These are phyloP conservation scores for Sander vitreus DNA, from an alignment of 2,113 vertebrate species.

Conservation along the genomic window DNA sequence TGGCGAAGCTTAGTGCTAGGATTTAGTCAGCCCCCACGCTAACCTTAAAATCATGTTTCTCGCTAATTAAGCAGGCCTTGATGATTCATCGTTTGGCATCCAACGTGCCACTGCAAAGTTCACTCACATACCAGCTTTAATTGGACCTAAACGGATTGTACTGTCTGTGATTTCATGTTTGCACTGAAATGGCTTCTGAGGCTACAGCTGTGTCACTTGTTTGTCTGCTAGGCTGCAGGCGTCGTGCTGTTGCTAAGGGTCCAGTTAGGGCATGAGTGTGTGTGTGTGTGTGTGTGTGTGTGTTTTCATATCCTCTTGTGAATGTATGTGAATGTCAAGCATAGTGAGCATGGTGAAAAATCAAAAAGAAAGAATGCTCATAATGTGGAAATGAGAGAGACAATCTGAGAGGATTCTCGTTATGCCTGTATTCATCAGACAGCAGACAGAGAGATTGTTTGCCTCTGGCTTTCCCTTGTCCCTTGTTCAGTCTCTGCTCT, in stretches of 20 bases:
- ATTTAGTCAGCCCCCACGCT: slow-evolving; percentile 47
- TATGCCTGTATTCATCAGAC: slow-evolving; percentile 74
- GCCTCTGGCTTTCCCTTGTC: slow-evolving; percentile 63
- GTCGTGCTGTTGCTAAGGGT: slow-evolving; percentile 64
- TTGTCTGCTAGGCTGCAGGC: slow-evolving; percentile 52
- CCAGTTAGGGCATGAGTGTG: slow-evolving; percentile 30
- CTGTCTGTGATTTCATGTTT: slow-evolving; percentile 55
- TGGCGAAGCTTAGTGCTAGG: slow-evolving; percentile 20
- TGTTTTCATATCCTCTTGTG: slow-evolving; percentile 31
- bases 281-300: slow-evolving; percentile 2
- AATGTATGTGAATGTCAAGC: slow-evolving; percentile 76
- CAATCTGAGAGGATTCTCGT: slow-evolving; percentile 69
- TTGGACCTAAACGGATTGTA: slow-evolving; percentile 70
- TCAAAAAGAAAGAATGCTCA: slow-evolving; percentile 70
- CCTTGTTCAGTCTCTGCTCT: slow-evolving; percentile 44
- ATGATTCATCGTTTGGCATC: slow-evolving; percentile 67
- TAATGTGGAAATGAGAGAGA: slow-evolving; percentile 72
- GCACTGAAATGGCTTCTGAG: slow-evolving; percentile 44
- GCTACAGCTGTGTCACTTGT: slow-evolving; percentile 61
- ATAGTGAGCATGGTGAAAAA: slow-evolving; percentile 56
- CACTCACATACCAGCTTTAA: slow-evolving; percentile 71
- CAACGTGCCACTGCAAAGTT: slow-evolving; percentile 68
- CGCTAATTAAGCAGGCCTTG: slow-evolving; percentile 76
- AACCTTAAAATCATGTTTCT: slow-evolving; percentile 63
- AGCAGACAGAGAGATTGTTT: slow-evolving; percentile 63